Percentiles rank a stretch among this genome's conserved stretches.
Conservation (phyloP, 1,140 invertebrate genomes). For the Eubasilissa regina region DNA sequence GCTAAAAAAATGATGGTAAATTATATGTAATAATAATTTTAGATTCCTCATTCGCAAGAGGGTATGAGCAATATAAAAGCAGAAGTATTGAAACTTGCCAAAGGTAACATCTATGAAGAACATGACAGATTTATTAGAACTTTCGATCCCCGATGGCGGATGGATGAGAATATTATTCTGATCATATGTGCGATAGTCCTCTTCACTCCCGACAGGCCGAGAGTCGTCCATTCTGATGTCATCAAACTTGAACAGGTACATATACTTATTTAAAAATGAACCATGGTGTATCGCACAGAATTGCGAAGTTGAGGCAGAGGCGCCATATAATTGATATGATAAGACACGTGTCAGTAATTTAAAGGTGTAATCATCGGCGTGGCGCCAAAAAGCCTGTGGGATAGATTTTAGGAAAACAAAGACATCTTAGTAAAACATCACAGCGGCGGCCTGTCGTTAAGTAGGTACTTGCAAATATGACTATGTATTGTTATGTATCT, state of each 20-base stretch:
- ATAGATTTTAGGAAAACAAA: too few relatives aligned
- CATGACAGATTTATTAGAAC: slow-evolving; percentile 86
- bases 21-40: slow-evolving; percentile 36
- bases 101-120: slow-evolving; percentile 88
- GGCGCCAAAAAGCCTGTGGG: too few relatives aligned
- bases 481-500: too few relatives aligned
- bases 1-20: too few relatives aligned
- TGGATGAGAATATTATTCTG: slow-evolving; percentile 91
- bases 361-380: too few relatives aligned
- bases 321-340: too few relatives aligned
- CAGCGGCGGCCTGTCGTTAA: too few relatives aligned
- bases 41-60: slow-evolving; percentile 84
- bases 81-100: slow-evolving; percentile 89
- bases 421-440: too few relatives aligned
- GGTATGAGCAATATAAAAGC: slow-evolving; percentile 83
- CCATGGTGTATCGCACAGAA: too few relatives aligned
- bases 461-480: too few relatives aligned
- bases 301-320: too few relatives aligned
- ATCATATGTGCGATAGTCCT: slow-evolving; percentile 92
- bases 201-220: slow-evolving; percentile 87
- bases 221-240: slow-evolving; percentile 86
- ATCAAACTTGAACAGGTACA: slow-evolving; percentile 91
- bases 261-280: slow-evolving; percentile 18
- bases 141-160: slow-evolving; percentile 85
- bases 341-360: too few relatives aligned